A percentile compares a stretch with the other conserved stretches of the same genome.
Conservation (phyloP, 2,797 vertebrate genomes). For the Enteromius mattozi region DNA sequence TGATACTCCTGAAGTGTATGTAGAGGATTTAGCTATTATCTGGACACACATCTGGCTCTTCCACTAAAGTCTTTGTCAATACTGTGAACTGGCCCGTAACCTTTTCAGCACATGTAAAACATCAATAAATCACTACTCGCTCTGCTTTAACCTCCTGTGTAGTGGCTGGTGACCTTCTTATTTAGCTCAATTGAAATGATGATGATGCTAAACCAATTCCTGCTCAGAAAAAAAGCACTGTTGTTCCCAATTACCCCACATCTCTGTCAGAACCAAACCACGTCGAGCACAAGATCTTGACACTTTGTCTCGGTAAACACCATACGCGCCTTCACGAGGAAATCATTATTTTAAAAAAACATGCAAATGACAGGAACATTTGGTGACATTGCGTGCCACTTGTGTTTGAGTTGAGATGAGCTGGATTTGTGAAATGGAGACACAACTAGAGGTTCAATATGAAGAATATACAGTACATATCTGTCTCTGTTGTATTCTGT, state of each 20-base stretch:
- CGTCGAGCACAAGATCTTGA: slow-evolving; percentile 9
- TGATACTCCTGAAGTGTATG: background rate
- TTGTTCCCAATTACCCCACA: slow-evolving; percentile 5
- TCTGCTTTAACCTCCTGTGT: slow-evolving; percentile 20
- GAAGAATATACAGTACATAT: no score
- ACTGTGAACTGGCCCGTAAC: slow-evolving; percentile 12
- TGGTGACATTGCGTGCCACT: background rate
- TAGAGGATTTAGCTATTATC: background rate
- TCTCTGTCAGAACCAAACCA: slow-evolving; percentile 5
- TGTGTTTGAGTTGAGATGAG: background rate
- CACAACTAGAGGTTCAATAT: background rate
- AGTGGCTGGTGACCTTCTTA: slow-evolving; percentile 14
- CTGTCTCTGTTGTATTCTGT: no score
- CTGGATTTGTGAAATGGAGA: background rate
- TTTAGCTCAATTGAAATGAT: background rate
- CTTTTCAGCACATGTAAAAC: slow-evolving; percentile 23
- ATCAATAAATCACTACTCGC: slow-evolving; percentile 16
- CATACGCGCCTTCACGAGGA: background rate
- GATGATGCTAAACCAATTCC: background rate
- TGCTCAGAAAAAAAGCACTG: background rate
- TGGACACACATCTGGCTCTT: background rate
- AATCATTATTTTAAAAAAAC: slow-evolving; percentile 6
- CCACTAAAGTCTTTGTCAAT: background rate
- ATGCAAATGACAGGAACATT: background rate
- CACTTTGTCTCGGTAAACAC: background rate